Evolutionary conservation across 2,888 invertebrate species (phyloP).

Genomic region (Idaea straminata): DNA sequence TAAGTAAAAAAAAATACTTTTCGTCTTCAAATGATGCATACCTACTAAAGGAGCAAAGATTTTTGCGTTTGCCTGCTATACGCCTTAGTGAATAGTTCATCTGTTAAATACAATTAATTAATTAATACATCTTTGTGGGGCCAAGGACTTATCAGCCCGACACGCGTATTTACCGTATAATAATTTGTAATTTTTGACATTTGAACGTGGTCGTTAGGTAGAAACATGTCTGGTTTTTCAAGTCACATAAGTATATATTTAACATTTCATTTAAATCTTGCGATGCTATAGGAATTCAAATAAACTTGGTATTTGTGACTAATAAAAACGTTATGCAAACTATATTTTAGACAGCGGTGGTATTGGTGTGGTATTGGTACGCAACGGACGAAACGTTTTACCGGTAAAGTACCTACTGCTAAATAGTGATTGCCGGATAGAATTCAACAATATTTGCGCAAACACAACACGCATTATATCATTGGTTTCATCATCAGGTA

Average conservation of each 20-base stretch:
- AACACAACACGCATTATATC: constrained; percentile 45
- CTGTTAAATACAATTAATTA: too few relatives aligned
- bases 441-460: constrained; percentile 47
- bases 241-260: background rate
- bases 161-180: background rate
- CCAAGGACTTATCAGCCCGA: background rate
- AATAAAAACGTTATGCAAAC: constrained; percentile 31
- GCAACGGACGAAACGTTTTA: constrained; percentile 19
- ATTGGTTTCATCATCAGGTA: constrained; percentile 36
- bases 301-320: constrained; percentile 30
- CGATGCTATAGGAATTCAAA: constrained; percentile 36
- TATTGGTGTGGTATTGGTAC: constrained; percentile 8
- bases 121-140: too few relatives aligned
- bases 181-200: constrained; percentile 4
- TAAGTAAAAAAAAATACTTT: too few relatives aligned
- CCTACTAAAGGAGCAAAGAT: too few relatives aligned
- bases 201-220: background rate
- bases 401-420: constrained; percentile 13
- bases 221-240: background rate
- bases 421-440: constrained; percentile 29
- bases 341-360: constrained; percentile 18
- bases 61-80: too few relatives aligned
- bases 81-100: too few relatives aligned
- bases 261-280: background rate
- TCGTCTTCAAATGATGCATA: too few relatives aligned